Conservation (phyloP, 2,888 invertebrate species). For the Acleris holmiana region DNA sequence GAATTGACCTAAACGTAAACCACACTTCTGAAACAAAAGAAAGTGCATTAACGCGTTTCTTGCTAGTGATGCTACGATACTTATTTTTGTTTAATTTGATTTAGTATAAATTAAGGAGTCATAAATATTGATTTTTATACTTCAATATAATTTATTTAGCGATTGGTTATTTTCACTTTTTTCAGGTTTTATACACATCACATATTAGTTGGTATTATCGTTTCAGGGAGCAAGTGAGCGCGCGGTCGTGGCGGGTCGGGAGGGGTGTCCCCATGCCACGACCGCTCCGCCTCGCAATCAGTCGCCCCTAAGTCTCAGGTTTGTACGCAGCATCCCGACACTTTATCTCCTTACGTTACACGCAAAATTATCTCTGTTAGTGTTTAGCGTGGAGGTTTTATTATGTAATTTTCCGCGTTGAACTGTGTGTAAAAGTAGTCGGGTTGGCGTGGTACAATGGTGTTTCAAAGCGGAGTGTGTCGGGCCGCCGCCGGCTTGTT, state of each 20-base stretch:
- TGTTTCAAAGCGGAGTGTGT: slow-evolving; percentile 45
- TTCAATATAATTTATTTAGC: neutral
- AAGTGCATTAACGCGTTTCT: neutral
- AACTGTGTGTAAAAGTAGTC: slow-evolving; percentile 23
- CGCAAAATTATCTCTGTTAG: slow-evolving; percentile 46
- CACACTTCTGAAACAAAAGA: slow-evolving; percentile 12
- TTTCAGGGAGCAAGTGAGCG: slow-evolving; percentile 52
- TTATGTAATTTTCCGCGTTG: slow-evolving; percentile 46
- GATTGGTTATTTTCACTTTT: neutral
- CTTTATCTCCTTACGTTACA: slow-evolving; percentile 54
- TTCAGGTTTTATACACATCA: neutral
- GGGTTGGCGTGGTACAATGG: slow-evolving; percentile 48
- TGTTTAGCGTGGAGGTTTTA: slow-evolving; percentile 39
- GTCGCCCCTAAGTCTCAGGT: slow-evolving; percentile 82
- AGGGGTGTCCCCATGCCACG: slow-evolving; percentile 64
- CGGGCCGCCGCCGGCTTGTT: slow-evolving; percentile 58
- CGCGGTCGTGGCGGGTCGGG: slow-evolving; percentile 49
- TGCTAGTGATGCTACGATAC: neutral
- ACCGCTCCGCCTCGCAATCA: slow-evolving; percentile 62
- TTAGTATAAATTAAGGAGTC: neutral
- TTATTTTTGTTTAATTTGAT: slow-evolving; percentile 9
- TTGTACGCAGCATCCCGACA: slow-evolving; percentile 77
- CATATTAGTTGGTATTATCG: slow-evolving; percentile 27
- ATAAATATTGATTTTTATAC: neutral
- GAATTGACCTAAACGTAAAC: slow-evolving; percentile 8